These are phyloP conservation scores for Dynastes maya DNA, from an alignment of 2,888 invertebrate species.

Conservation along the genomic window DNA sequence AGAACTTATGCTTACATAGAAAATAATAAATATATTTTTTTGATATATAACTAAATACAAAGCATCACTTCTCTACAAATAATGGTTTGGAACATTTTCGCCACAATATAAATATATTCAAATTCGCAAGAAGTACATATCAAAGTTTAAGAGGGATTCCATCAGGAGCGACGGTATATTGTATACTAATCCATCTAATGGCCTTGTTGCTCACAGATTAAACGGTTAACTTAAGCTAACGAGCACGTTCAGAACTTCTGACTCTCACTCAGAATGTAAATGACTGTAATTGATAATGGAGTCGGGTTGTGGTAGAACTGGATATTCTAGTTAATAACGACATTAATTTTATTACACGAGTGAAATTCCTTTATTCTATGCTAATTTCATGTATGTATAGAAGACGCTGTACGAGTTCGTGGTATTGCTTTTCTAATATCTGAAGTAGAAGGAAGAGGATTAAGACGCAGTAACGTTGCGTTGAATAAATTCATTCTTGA, in stretches of 20 bases:
- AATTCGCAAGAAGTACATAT: no score
- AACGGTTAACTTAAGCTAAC: conserved; percentile 39
- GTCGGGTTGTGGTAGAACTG: conserved; percentile 5
- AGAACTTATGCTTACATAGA: no score
- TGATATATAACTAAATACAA: no score
- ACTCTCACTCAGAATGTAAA: conserved; percentile 40
- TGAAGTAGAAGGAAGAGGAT: neutral
- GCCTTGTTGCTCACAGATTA: conserved; percentile 45
- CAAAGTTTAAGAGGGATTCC: neutral
- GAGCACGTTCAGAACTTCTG: conserved; percentile 43
- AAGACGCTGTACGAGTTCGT: neutral
- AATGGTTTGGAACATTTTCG: neutral
- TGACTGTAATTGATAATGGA: conserved; percentile 46
- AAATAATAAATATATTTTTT: no score
- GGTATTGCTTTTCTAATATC: neutral
- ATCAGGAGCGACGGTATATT: conserved; percentile 7
- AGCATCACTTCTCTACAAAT: no score
- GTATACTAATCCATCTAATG: conserved; percentile 45
- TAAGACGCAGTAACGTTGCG: no score
- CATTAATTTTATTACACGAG: conserved; percentile 36
- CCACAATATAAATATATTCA: no score
- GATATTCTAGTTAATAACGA: conserved; percentile 36
- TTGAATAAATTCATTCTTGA: no score
- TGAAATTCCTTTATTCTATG: conserved; percentile 14
- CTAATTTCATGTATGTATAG: neutral